A percentile compares a stretch with the other conserved stretches of the same genome.
Conservation (phyloP, 2,888 invertebrate species). For the Drosophila conformis region DNA sequence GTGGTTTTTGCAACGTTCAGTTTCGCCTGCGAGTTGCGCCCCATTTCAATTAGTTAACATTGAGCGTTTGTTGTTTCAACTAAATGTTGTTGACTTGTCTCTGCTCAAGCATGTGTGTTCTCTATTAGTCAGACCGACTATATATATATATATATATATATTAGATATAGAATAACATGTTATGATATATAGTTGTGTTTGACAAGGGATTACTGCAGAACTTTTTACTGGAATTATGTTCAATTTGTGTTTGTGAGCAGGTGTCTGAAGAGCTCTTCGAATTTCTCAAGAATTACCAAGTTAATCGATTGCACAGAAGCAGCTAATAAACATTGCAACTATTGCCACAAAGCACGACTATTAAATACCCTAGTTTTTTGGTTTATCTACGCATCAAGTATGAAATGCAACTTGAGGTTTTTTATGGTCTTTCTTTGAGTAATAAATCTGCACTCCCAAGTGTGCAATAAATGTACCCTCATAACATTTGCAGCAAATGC, state of each 20-base stretch:
- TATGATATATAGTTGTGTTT: constrained; percentile 8
- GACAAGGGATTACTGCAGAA: constrained; percentile 6
- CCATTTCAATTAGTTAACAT: constrained; percentile 44
- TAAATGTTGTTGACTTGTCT: constrained; percentile 13
- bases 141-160: neutral
- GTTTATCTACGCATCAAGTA: neutral
- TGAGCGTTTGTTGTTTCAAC: constrained; percentile 41
- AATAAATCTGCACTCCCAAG: neutral
- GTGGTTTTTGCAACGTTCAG: constrained; percentile 8
- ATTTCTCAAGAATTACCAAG: neutral
- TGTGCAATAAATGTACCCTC: neutral
- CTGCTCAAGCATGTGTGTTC: constrained; percentile 1
- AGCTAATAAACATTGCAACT: neutral
- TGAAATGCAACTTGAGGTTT: neutral
- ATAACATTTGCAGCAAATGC: neutral
- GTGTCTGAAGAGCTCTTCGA: constrained; percentile 20
- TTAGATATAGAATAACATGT: neutral
- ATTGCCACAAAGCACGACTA: neutral
- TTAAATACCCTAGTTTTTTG: neutral
- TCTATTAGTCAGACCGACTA: neutral
- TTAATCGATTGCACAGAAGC: neutral
- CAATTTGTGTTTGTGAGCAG: neutral
- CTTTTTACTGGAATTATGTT: constrained; percentile 13
- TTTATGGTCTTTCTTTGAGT: neutral
- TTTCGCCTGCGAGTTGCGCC: constrained; percentile 9